phyloP scores from a whole-genome alignment of 2,888 invertebrate species.

The Blera fallax region DNA sequence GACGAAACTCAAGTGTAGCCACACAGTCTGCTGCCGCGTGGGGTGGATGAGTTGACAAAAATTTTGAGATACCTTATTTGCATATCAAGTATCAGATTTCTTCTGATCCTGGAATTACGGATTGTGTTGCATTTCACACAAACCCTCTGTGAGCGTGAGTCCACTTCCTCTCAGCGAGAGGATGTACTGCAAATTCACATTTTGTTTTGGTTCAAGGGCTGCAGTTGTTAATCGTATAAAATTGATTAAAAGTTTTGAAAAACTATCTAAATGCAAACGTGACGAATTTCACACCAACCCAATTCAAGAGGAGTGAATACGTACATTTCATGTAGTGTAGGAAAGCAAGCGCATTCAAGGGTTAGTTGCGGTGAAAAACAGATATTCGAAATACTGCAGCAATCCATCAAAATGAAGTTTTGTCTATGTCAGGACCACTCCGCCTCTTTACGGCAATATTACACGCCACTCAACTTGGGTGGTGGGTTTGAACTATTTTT shows the following conservation, averaged over 20 bases:
- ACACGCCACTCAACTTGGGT: conserved; percentile 47
- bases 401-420: conserved; percentile 49
- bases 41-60: background rate
- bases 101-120: background rate
- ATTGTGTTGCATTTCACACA: background rate
- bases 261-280: conserved; percentile 37
- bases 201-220: conserved; percentile 2
- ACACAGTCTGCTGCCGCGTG: conserved; percentile 14
- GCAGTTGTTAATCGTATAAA: conserved; percentile 10
- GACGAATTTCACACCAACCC: conserved; percentile 40
- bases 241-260: conserved; percentile 42
- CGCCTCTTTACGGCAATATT: conserved; percentile 23
- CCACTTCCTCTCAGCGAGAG: background rate
- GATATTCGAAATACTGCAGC: conserved; percentile 19
- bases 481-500: conserved; percentile 54
- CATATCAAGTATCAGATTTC: conserved; percentile 27
- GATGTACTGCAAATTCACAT: background rate
- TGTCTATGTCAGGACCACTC: conserved; percentile 16
- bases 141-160: too few relatives aligned
- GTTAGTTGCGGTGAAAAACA: conserved; percentile 10
- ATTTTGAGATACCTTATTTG: conserved; percentile 44
- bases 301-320: background rate
- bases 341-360: background rate
- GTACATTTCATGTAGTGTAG: conserved; percentile 25
- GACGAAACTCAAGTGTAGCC: conserved; percentile 44